Conservation (phyloP, 2,888 invertebrate species). For the Mesorhabditis belari region DNA sequence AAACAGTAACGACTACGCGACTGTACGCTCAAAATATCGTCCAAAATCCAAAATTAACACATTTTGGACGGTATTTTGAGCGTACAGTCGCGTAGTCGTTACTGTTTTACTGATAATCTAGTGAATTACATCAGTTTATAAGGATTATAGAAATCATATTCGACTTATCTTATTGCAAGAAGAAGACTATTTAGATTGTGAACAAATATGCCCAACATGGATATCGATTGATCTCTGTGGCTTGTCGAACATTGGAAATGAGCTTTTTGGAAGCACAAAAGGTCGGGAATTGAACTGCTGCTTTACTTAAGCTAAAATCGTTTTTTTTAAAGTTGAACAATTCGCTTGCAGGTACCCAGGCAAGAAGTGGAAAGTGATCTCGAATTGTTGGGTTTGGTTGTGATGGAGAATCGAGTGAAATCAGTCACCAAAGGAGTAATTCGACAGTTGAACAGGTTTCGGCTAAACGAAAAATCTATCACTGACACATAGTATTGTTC, state of each 20-base stretch:
- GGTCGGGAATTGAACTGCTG: constrained; percentile 11
- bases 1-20: too few species aligned
- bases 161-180: too few species aligned
- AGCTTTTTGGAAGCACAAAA: constrained; percentile 52
- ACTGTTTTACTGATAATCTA: too few species aligned
- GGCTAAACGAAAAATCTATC: background rate
- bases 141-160: too few species aligned
- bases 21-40: too few species aligned
- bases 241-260: constrained; percentile 54
- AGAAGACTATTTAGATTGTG: too few species aligned
- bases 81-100: too few species aligned
- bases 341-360: background rate
- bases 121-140: too few species aligned
- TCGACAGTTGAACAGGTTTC: constrained; percentile 40
- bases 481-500: background rate
- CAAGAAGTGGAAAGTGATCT: constrained; percentile 55
- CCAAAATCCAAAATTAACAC: too few species aligned
- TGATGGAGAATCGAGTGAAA: constrained; percentile 82
- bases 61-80: too few species aligned
- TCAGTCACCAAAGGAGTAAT: constrained; percentile 56
- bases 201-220: constrained; percentile 57
- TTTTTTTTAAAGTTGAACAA: background rate
- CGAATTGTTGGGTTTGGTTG: constrained; percentile 76
- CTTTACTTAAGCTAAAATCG: constrained; percentile 14
- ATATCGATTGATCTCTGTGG: constrained; percentile 59